Evolutionary conservation across 2,113 vertebrate genomes (phyloP), one percentile per base, ranked within the genome.

Genomic region (Pteruthius melanotis): DNA sequence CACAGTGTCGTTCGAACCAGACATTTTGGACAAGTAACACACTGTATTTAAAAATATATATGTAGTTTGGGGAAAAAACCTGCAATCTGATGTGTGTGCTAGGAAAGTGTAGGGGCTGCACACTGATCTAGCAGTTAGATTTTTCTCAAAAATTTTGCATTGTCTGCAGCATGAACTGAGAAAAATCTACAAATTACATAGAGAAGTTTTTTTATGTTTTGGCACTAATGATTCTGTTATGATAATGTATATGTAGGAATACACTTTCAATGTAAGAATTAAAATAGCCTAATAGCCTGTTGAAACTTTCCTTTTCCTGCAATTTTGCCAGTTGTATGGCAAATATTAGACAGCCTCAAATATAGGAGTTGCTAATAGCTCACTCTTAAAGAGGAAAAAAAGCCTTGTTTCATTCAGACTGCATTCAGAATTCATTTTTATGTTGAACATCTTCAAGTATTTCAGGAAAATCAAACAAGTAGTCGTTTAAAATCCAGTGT

Each of bases 401-500:
- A 1, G 21, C 56, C 80, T 83, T 77, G 15, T 71, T 87, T 82
- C 2, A 2, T 76, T 91, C 37, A 37, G 15, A 23, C 17, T 49
- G 30, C 35, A 16, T 71, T 77, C 63, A 66, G 66, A 91, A 79
- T 68, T 89, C 13, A 19, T 82, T 78, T 78, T 89, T 39, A 21
- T 40, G 52, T 83, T 75, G 63, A 56, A 63, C 30, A 23, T 80
- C 70, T 88, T 81, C 15, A 78, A 17, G 39, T 68, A 28, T 89
- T 96, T 91, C 68, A 78, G 87, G 68, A 89, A 69, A 92, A 39
- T 28, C 33, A 69, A 96, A 79, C 47, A 59, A 80, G 12, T 40
- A 82, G 49, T 87, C 19, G 4, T 85, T 87, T 85, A 50, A 93
- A 93, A 72, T 39, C 12, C 66, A 50, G 21, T 42, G 40, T 66